These are phyloP conservation scores for Ostrea denselamellosa DNA, from an alignment of 1,140 invertebrate species.

Conservation along the genomic window DNA sequence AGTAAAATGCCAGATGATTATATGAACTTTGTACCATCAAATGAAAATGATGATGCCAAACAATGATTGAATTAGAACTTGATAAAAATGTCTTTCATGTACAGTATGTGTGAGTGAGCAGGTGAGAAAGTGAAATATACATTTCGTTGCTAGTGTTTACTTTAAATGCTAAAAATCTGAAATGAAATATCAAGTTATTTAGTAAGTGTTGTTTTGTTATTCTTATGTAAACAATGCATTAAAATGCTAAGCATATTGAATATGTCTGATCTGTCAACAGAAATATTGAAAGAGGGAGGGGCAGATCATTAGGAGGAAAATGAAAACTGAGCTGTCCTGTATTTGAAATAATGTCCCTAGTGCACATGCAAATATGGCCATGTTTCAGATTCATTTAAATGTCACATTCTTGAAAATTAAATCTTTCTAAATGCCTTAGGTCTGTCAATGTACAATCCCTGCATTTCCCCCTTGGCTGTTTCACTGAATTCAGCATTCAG, in stretches of 20 bases:
- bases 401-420: too few species aligned
- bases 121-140: background rate
- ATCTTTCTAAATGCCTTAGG: too few species aligned
- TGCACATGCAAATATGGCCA: too few species aligned
- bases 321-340: background rate
- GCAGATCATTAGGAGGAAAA: background rate
- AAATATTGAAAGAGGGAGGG: too few species aligned
- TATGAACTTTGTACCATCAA: background rate
- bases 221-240: background rate
- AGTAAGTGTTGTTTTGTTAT: background rate
- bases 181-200: background rate
- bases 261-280: too few species aligned
- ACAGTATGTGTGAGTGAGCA: background rate
- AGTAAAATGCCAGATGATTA: constrained; percentile 81
- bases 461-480: too few species aligned
- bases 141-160: background rate
- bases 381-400: too few species aligned
- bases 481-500: too few species aligned
- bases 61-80: background rate
- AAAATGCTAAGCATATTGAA: background rate
- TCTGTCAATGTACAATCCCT: too few species aligned
- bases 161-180: background rate
- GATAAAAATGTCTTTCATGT: background rate
- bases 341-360: too few species aligned
- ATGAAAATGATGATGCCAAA: background rate